Evolutionary conservation across 2,888 invertebrate genomes (phyloP), one percentile per base, ranked within the genome.

Genomic region (Orgyia antiqua): DNA sequence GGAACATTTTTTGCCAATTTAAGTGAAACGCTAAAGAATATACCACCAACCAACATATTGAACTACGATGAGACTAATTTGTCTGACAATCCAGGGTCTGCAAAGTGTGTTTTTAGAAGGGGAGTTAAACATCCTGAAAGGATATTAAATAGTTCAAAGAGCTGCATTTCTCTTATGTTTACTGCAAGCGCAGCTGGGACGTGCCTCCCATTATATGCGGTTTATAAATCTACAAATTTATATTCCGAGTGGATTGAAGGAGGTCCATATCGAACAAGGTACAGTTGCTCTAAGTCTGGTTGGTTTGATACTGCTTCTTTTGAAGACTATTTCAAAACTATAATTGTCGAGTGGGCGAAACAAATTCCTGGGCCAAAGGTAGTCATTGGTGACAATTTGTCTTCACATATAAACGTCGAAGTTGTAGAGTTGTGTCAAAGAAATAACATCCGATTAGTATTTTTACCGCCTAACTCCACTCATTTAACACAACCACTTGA

Each of bases 121-220:
- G 33, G 29, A 2, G 21, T 34, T 4, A 34, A 34, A 25, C 17
- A 34, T 20, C 33, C 29, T 10, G 26, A 34, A 20, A 11, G 33
- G 7, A 34, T 34, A 26, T 2, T 33, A 12, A 29, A 34, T 13
- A 13, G 10, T 11, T 20, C 29, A 12, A 34, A 29, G 10, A 19
- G 21, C 8, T 23, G 20, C 13, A 10, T 29, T 19, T 34, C 33
- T 1, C 12, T 34, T 11, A 34, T 34, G 33, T 34, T 34, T 13
- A 21, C 17, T 2, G 33, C 13, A 5, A 20, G 17, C 6, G 25
- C 20, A 8, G 23, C 24, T 17, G 29, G 29, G 8, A 7, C 0
- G 7, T 29, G 24, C 11, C 17, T 29, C 10, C 29, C 29, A 10
- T 8, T 8, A n/a, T 20, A 20, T 20, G 20, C 9, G 4, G 9